Base-by-base conservation (phyloP, 2,797 vertebrate genomes). In the Carduelis carduelis region DNA sequence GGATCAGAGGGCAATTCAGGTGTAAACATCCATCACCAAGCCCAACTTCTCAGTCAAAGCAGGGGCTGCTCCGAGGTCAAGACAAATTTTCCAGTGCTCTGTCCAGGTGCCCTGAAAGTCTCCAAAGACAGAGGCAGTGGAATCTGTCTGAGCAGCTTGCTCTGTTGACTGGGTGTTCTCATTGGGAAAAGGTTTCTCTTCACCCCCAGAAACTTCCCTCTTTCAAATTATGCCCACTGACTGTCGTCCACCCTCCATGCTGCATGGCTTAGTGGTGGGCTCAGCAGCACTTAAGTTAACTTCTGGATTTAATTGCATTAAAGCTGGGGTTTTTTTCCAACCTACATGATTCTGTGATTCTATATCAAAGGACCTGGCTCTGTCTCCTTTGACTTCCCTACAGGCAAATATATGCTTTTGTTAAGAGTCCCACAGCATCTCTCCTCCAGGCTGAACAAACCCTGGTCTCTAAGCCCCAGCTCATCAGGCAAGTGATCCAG, bases 221-320 rank as follows among this genome's bases (percentile, higher is more conserved):
- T 68, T 78, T 63, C 35, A 59, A 34, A 7, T 71, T 71, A 59
- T 32, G 4, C 15, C 12, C 0, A 0, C 10, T 52, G 30, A 23
- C 8, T 56, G 11, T 72, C 56, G 55, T 46, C 19, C 11, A 72
- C 5, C 10, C 8, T 1, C 35, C 0, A 0, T 27, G 16, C 16
- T 70, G 6, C 12, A 18, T 16, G 43, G 20, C 35, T 50, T 56
- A 26, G 28, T 39, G 28, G 21, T 23, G 28, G 21, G n/a, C 44
- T 52, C n/a, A 57, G 37, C 10, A 34, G 21, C 30, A 12, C 7
- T 26, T 9, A 34, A 46, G 9, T 9, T 46, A 39, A 50, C 10
- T 44, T n/a, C 50, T 57, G n/a, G 28, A 52, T 55, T 57, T 32
- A 9, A 44, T 52, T 3, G 7, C 34, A 57, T 13, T 39, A 23